A percentile compares a stretch with the other conserved stretches of the same genome.
These are phyloP conservation scores for Agelastica alni DNA, from an alignment of 2,888 invertebrate genomes.

Conservation along the genomic window DNA sequence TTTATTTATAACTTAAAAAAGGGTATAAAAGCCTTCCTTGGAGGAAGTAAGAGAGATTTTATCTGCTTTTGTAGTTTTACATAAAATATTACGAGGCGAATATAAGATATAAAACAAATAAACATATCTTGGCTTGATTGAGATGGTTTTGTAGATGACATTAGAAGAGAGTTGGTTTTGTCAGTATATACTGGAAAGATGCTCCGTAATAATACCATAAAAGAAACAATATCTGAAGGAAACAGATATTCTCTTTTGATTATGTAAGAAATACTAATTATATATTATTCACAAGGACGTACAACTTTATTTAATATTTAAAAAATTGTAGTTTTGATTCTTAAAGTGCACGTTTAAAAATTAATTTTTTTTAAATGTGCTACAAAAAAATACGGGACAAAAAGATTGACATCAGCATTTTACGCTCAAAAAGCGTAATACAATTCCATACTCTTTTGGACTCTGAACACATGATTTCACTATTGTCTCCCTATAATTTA, in stretches of 20 bases:
- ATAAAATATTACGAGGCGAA: slow-evolving; percentile 48
- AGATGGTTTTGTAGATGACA: slow-evolving; percentile 53
- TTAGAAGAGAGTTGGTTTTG: slow-evolving; percentile 54
- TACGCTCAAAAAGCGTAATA: no score
- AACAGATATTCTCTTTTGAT: slow-evolving; percentile 22
- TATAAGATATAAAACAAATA: slow-evolving; percentile 51
- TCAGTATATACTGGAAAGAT: slow-evolving; percentile 56
- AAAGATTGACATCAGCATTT: no score
- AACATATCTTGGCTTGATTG: slow-evolving; percentile 51
- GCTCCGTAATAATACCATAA: slow-evolving; percentile 52
- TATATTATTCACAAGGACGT: slow-evolving; percentile 9
- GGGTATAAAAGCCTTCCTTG: slow-evolving; percentile 10
- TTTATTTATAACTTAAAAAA: slow-evolving; percentile 7
- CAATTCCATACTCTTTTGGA: no score
- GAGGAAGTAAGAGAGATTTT: slow-evolving; percentile 16
- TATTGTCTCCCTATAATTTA: no score
- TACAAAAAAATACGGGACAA: no score
- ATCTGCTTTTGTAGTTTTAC: slow-evolving; percentile 40
- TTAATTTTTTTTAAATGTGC: no score
- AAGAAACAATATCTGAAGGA: slow-evolving; percentile 44
- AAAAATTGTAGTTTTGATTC: no score
- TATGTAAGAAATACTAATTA: slow-evolving; percentile 35
- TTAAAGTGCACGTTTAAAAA: no score
- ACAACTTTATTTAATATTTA: no score
- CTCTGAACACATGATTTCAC: no score